Base-by-base conservation (phyloP, 2,113 vertebrate genomes). In the Petaurus breviceps region DNA sequence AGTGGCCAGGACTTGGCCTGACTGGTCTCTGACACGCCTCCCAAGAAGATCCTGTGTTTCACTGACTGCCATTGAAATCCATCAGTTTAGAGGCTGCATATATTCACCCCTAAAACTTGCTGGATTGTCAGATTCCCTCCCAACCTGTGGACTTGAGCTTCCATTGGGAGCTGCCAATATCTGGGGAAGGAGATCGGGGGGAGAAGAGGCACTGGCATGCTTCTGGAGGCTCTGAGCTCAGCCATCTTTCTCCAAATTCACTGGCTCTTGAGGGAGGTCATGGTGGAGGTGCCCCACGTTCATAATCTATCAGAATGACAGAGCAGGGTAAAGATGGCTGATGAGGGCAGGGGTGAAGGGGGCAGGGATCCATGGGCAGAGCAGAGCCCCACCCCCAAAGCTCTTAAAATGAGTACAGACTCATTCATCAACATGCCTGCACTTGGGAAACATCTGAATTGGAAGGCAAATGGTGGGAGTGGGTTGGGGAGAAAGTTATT, bases 401-500 rank as follows among this genome's bases (percentile, higher is more conserved):
- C 93, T 95, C 89, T 95, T 31, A 50, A 96, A 91, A 93, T 51
- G 91, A 92, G 68, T 51, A 51, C 11, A 52, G 90, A 37, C 51
- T 93, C 93, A n/a, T 90, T 96, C 89, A 91, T 95, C 91, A 96
- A 22, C 0, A 2, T 8, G 23, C 16, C 95, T 92, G 95, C 68
- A 84, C 94, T 95, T 93, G 23, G 68, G 84, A 91, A 96, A 89
- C 52, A 16, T 84, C 31, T 92, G 92, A 95, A 95, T 92, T 95
- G 57, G 22, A 47, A 26, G 96, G 90, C 92, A 95, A 93, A 61
- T 95, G 77, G 90, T 95, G 97, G 96, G 94, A 6, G 2, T 19
- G 37, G 8, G 68, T 0, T 19, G 61, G 94, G 96, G 89, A 92
- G 95, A 90, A 96, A 96, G 96, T 96, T 97, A 57, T 95, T 98